These are phyloP conservation scores for Acanthis flammea DNA, from an alignment of 2,797 vertebrate species.

Conservation along the genomic window DNA sequence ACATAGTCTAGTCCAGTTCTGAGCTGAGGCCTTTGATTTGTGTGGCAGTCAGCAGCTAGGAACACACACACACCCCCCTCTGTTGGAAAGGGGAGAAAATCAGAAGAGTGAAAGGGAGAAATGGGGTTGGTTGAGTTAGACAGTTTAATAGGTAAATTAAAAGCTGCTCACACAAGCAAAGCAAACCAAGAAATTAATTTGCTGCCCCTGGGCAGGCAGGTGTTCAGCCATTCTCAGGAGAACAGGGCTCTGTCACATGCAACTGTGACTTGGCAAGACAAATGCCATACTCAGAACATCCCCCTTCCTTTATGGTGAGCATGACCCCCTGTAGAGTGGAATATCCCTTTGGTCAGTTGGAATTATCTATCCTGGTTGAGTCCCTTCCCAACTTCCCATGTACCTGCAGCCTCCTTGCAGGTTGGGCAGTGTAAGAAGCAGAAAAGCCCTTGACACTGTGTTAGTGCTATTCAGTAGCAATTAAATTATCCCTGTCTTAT, in stretches of 20 bases:
- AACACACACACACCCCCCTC: background rate
- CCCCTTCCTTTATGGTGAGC: background rate
- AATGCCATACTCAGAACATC: background rate
- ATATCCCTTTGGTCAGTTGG: background rate
- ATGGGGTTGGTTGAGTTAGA: background rate
- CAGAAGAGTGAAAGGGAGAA: background rate
- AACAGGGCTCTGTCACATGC: background rate
- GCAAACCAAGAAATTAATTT: background rate
- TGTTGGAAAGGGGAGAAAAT: background rate
- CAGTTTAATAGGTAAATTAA: background rate
- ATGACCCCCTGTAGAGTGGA: fast-evolving
- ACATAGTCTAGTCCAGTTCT: background rate
- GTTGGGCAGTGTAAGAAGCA: background rate
- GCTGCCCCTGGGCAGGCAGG: background rate
- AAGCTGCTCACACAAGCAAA: background rate
- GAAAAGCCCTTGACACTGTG: background rate
- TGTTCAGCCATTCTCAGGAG: background rate
- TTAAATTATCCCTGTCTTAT: background rate
- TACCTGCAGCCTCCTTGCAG: background rate
- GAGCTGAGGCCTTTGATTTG: background rate
- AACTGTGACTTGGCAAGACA: background rate
- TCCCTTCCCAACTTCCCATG: background rate
- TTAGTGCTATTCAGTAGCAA: background rate
- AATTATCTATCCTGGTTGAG: background rate
- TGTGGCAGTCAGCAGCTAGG: background rate